Evolutionary conservation across 2,113 vertebrate genomes (phyloP).

Genomic region (Ahaetulla prasina): DNA sequence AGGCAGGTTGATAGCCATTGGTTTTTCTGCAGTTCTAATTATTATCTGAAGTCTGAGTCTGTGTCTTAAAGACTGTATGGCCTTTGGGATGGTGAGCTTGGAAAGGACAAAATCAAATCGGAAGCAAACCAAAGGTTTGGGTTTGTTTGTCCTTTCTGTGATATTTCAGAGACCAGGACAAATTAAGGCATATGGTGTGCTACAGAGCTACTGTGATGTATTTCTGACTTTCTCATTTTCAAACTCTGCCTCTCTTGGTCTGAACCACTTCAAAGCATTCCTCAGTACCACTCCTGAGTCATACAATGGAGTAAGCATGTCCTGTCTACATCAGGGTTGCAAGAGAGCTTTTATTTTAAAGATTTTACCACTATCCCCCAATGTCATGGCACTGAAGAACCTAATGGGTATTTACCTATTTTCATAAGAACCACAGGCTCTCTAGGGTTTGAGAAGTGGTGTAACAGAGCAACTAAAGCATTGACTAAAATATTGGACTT

Average conservation of each 20-base stretch:
- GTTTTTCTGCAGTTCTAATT: too few species aligned
- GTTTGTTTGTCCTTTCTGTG: not conserved
- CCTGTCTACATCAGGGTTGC: not conserved
- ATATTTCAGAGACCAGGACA: not conserved
- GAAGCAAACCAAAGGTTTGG: not conserved
- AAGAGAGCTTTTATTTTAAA: not conserved
- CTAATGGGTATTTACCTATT: not conserved
- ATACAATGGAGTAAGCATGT: not conserved
- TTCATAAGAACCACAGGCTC: not conserved
- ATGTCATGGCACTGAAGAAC: not conserved
- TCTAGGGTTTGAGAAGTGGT: not conserved
- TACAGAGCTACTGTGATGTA: not conserved
- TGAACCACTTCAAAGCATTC: slow-evolving; percentile 8
- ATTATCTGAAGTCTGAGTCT: too few species aligned
- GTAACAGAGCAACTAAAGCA: not conserved
- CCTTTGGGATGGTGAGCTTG: not conserved
- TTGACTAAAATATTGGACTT: too few species aligned
- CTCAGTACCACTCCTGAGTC: not conserved
- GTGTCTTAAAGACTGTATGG: not conserved
- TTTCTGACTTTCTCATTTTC: not conserved
- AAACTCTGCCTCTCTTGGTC: not conserved
- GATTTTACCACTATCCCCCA: not conserved
- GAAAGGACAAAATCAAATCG: not conserved
- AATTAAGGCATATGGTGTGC: not conserved
- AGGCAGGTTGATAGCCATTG: too few species aligned